Base-by-base conservation (phyloP, 1,140 invertebrate genomes). In the Eufriesea mexicana region DNA sequence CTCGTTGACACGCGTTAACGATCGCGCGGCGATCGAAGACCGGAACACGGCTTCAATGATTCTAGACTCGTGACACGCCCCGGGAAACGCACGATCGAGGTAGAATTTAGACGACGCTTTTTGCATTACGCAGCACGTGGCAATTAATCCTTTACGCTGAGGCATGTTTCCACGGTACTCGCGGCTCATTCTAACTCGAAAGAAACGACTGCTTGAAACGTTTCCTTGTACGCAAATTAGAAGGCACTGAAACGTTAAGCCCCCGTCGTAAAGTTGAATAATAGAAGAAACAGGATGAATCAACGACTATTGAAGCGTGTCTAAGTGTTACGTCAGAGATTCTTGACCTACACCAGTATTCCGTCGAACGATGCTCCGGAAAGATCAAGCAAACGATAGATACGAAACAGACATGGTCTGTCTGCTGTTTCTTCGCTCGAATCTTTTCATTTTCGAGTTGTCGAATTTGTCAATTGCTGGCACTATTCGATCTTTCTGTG, bases 1-100 rank as follows among this genome's bases (percentile, higher is more conserved):
- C 68, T 54, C 59, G 76, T 84, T 79, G 82, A 79, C 76, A 47
- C 68, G 59, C 49, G 76, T 66, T 84, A 79, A 84, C 82, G 82
- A 84, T 83, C 82, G 67, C 28, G 23, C 49, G 5, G 80, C 47
- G 62, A 67, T 82, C 54, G 45, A 10, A 61, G 66, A 77, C 75
- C 75, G 74, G 81, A 83, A 83, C 64, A 62, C n/a, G 54, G 9
- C 28, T 70, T 78, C 64, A 45, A 78, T 42, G 74, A 68, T 61
- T 68, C 75, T 35, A 2, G 25, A 55, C 35, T 35, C 61, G 72
- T 28, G 73, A 74, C 59, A 28, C 51, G 71, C 35, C 28, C 54
- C 51, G 49, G 62, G 51, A 76, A 82, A 82, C 73, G 25, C n/a
- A 59, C 42, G 61, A 51, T 54, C 23, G 47, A 59, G n/a, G 20